phyloP scores from a whole-genome alignment of 2,797 vertebrate species.

The Sylvilagus floridanus region DNA sequence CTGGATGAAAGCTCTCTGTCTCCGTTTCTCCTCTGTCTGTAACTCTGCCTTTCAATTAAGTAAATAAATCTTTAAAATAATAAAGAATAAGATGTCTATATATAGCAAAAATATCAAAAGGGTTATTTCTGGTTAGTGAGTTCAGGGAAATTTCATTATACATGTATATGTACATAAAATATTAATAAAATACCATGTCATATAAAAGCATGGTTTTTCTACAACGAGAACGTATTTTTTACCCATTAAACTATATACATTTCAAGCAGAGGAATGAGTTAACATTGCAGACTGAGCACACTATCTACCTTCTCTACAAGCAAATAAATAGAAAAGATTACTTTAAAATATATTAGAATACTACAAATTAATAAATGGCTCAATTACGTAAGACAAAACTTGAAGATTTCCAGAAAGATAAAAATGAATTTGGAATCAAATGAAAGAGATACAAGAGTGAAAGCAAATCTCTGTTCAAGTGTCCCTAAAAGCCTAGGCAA shows the following conservation, averaged over 20 bases:
- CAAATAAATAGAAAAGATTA: constrained; percentile 16
- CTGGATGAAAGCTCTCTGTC: too few relatives aligned
- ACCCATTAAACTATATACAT: background rate
- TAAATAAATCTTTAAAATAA: too few relatives aligned
- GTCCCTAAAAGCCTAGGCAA: too few relatives aligned
- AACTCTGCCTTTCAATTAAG: too few relatives aligned
- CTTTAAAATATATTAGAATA: background rate
- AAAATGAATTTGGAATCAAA: background rate
- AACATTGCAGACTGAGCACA: background rate
- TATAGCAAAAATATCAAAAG: background rate
- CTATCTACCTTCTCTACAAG: background rate
- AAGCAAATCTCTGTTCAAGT: too few relatives aligned
- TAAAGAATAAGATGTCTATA: too few relatives aligned
- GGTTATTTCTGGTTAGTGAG: background rate
- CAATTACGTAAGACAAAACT: background rate
- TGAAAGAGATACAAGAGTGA: background rate
- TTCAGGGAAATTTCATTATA: background rate
- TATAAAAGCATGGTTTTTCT: background rate
- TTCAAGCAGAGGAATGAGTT: constrained; percentile 19
- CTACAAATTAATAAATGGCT: background rate
- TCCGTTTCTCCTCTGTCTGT: too few relatives aligned
- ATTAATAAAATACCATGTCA: background rate
- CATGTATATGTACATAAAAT: background rate
- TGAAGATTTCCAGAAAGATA: background rate
- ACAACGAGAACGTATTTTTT: constrained; percentile 13